Evolutionary conservation across 2,888 invertebrate genomes (phyloP).

Genomic region (Carabus problematicus): DNA sequence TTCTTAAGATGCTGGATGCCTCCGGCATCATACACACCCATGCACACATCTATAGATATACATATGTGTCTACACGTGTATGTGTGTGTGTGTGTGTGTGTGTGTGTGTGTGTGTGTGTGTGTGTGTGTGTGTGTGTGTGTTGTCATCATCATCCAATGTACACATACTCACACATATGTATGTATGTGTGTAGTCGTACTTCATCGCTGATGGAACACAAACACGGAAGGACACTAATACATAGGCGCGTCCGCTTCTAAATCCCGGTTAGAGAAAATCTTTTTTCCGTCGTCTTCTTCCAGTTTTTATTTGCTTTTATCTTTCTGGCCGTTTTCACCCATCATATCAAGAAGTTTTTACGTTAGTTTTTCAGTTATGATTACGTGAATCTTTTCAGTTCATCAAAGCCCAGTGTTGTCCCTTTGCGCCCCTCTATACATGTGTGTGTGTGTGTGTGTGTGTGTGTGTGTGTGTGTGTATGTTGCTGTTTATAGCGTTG

Average conservation of each 20-base stretch:
- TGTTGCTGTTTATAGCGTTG: slow-evolving; percentile 10
- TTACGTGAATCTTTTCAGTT: slow-evolving; percentile 21
- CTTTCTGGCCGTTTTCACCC: slow-evolving; percentile 40
- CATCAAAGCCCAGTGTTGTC: slow-evolving; percentile 10
- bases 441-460: no score
- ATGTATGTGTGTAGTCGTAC: no score
- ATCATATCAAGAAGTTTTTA: slow-evolving; percentile 37
- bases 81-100: slow-evolving; percentile 6
- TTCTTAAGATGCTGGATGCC: slow-evolving; percentile 11
- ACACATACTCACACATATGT: neutral
- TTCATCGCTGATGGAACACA: no score
- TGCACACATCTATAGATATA: neutral
- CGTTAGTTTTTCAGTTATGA: slow-evolving; percentile 30
- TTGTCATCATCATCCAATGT: neutral
- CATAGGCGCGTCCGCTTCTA: no score
- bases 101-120: slow-evolving; percentile 6
- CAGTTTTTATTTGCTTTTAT: slow-evolving; percentile 40
- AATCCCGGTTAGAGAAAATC: neutral
- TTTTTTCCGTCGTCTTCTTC: slow-evolving; percentile 24
- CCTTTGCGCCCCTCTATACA: no score
- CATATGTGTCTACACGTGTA: no score
- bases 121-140: neutral
- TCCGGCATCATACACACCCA: neutral
- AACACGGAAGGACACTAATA: no score
- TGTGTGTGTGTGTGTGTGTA: no score